phyloP scores from a whole-genome alignment of 2,888 invertebrate genomes.

The Eristalis arbustorum region DNA sequence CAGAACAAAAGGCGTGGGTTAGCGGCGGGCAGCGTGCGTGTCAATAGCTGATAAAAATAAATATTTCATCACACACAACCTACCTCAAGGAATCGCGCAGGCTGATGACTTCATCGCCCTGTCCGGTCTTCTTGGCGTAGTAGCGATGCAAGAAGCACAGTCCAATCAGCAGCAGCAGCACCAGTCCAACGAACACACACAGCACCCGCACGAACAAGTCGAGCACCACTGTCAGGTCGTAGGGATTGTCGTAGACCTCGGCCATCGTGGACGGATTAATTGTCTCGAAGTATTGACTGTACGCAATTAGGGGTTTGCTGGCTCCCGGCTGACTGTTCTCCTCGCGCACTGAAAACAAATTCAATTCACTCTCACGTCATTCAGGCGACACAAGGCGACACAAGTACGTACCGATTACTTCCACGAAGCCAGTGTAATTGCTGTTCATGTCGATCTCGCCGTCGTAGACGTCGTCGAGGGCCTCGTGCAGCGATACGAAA shows the following conservation, averaged over 20 bases:
- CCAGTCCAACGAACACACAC: slow-evolving; percentile 84
- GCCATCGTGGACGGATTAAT: slow-evolving; percentile 85
- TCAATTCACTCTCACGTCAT: neutral
- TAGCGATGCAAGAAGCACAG: slow-evolving; percentile 85
- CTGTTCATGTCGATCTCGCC: slow-evolving; percentile 88
- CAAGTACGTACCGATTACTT: slow-evolving; percentile 86
- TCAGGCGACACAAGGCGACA: neutral
- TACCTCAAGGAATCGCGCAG: slow-evolving; percentile 85
- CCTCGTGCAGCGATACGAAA: slow-evolving; percentile 43
- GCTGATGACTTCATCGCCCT: slow-evolving; percentile 86
- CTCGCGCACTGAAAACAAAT: slow-evolving; percentile 74
- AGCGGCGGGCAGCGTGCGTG: neutral
- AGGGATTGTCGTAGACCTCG: slow-evolving; percentile 78
- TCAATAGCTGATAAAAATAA: neutral
- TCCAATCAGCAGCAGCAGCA: slow-evolving; percentile 83
- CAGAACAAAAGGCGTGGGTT: neutral
- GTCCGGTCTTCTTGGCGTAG: slow-evolving; percentile 84
- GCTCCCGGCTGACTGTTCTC: slow-evolving; percentile 73
- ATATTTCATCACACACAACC: slow-evolving; percentile 12
- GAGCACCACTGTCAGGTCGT: slow-evolving; percentile 80
- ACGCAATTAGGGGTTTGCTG: slow-evolving; percentile 83
- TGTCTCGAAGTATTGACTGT: slow-evolving; percentile 88
- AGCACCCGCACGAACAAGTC: slow-evolving; percentile 86
- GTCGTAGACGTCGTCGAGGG: slow-evolving; percentile 82
- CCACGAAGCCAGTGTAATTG: slow-evolving; percentile 92